Base-by-base conservation (phyloP, 1,140 invertebrate genomes). In the Ectropis grisescens region DNA sequence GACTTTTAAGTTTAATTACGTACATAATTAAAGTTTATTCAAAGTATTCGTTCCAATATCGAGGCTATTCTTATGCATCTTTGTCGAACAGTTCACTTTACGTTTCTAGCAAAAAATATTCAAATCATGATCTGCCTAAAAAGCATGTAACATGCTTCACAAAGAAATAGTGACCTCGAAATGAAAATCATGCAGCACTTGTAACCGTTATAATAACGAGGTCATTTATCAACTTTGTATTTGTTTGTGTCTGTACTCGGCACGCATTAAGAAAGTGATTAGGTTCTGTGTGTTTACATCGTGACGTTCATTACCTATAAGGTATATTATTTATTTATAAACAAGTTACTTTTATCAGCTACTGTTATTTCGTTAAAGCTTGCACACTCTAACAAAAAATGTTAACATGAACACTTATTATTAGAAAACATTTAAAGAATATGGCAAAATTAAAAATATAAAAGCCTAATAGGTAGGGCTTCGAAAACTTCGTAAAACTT, bases 161-260 rank as follows among this genome's bases (percentile, higher is more conserved):
- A 57, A 57, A 65, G 54, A 66, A 54, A 59, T 51, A 58, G 52
- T 62, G 75, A 67, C 75, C 75, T 72, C 67, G 59, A 80, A 76
- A 79, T 65, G 59, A 72, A 69, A 74, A 71, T 68, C 65, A 70
- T 68, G 67, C 60, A 69, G 52, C 54, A 56, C 50, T 65, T 50
- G 47, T 62, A 46, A 75, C 75, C 71, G 75, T 80, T 80, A 75
- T 57, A 66, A 60, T 80, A 80, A 75, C 71, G 75, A 74, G 71
- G 68, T 69, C 75, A 75, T 80, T 71, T 69, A 80, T 80, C 66
- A 80, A 70, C 48, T 58, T 54, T 62, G 60, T 71, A 68, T 76
- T 76, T 72, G 68, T 76, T 76, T 80, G 66, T 69, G 48, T 64
- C 47, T 55, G 53, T 60, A 50, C 47, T 64, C 47, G 54, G 53